Evolutionary conservation across 2,888 invertebrate species (phyloP).

Genomic region (Ischnura elegans): DNA sequence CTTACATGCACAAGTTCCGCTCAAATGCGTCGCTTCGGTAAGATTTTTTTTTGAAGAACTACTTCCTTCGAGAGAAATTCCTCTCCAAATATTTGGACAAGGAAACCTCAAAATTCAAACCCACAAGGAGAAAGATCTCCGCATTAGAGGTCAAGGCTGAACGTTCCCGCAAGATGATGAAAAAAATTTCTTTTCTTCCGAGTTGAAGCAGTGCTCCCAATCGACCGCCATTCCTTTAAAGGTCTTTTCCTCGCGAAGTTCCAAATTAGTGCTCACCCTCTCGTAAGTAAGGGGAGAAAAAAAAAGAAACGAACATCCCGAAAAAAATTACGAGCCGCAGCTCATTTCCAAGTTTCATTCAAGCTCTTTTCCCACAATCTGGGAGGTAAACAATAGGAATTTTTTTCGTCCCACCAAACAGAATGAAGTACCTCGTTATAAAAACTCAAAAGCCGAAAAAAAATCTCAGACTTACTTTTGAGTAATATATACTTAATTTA

Average conservation of each 20-base stretch:
- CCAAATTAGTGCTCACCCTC: constrained; percentile 7
- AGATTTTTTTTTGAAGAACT: background rate
- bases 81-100: background rate
- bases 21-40: too few relatives aligned
- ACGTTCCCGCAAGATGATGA: background rate
- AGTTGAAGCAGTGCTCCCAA: background rate
- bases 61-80: background rate
- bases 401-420: background rate
- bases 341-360: background rate
- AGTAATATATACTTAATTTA: too few relatives aligned
- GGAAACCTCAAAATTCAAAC: background rate
- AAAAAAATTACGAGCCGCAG: background rate
- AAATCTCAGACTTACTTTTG: too few relatives aligned
- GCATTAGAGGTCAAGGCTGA: constrained; percentile 26
- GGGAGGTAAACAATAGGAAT: background rate
- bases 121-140: background rate
- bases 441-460: too few relatives aligned
- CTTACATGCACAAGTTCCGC: too few relatives aligned
- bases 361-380: background rate
- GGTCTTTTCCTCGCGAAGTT: background rate
- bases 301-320: background rate
- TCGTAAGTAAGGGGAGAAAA: too few relatives aligned
- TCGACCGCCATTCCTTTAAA: background rate
- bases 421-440: background rate
- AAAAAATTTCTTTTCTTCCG: background rate